Base-by-base conservation (phyloP, 2,797 vertebrate genomes). In the Decapterus maruadsi region DNA sequence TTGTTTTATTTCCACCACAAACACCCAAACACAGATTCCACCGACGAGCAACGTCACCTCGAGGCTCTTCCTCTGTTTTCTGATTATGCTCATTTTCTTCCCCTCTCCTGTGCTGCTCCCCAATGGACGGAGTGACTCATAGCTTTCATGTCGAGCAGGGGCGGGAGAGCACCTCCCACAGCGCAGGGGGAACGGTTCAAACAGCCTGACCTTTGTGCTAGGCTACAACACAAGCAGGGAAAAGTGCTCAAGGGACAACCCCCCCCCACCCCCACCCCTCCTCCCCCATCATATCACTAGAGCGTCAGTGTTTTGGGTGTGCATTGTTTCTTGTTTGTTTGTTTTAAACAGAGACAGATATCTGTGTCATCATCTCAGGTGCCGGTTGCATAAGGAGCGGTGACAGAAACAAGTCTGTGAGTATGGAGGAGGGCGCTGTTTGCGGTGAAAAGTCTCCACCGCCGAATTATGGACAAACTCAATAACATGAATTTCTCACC, bases 141-240 rank as follows among this genome's bases (percentile, higher is more conserved):
- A 73, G 75, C 91, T 94, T 94, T 94, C 86, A 93, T 93, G 93
- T 93, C 34, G 66, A 75, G 75, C 53, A 36, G 75, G 69, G 86
- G 63, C 74, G 70, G 86, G 63, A 86, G 87, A 29, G 83, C 29
- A 70, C 82, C 83, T 90, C 92, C 90, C 72, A 64, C 87, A 78
- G 92, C 22, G 80, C 81, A 84, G 86, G 78, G 88, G 88, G 75
- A 67, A 74, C 80, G 86, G 81, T 93, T 93, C 91, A 94, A 94
- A 93, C 89, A 83, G 77, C 59, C 77, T 92, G 93, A 94, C 94
- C 92, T 94, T 95, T 94, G 75, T 83, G 78, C 65, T 57, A 53
- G 73, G 78, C 84, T 68, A 45, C 77, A 83, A 78, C 74, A 77
- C 26, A 26, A 57, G 64, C 72, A 75, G 65, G 71, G 86, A 85